Base-by-base conservation (phyloP, 2,113 vertebrate genomes). In the Bos javanicus region DNA sequence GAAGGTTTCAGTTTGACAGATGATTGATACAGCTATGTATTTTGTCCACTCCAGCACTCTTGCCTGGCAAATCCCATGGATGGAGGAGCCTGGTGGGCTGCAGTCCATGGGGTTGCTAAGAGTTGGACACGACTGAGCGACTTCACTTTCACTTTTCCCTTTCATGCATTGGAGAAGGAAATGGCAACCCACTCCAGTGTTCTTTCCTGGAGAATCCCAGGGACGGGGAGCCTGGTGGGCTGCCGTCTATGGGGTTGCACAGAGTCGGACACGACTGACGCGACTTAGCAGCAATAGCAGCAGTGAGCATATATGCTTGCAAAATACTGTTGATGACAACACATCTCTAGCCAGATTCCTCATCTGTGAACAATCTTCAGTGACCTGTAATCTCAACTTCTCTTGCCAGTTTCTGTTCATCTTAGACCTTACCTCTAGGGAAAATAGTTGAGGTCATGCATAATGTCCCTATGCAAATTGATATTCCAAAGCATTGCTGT, bases 341-440 rank as follows among this genome's bases (percentile, higher is more conserved):
- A 85, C 82, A 54, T 86, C 88, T 87, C 98, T 93, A 87, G 64
- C n/a, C 74, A 91, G 85, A 76, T 82, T 57, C 76, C 48, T 86
- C 96, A 56, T 87, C 97, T 50, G 50, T 1, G 23, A 54, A 28
- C 60, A 50, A 3, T 76, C 48, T 50, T 21, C 11, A 60, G 30
- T 30, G 46, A 92, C 78, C 26, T 33, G 4, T 91, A 80, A 0
- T 97, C 84, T 97, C 48, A 62, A 89, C 3, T 89, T 67, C 23
- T 96, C 60, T 97, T 81, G 2, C 36, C 87, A 95, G 81, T 88
- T 98, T 80, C 89, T 95, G 33, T 90, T 92, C 54, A n/a, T 92
- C 56, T 76, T 88, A 94, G 95, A 98, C 87, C 21, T 52, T 92
- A 54, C 74, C 52, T 95, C 50, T 81, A 97, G 83, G 60, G 94